Evolutionary conservation across 2,797 vertebrate species (phyloP).

Genomic region (Oreochromis mossambicus): DNA sequence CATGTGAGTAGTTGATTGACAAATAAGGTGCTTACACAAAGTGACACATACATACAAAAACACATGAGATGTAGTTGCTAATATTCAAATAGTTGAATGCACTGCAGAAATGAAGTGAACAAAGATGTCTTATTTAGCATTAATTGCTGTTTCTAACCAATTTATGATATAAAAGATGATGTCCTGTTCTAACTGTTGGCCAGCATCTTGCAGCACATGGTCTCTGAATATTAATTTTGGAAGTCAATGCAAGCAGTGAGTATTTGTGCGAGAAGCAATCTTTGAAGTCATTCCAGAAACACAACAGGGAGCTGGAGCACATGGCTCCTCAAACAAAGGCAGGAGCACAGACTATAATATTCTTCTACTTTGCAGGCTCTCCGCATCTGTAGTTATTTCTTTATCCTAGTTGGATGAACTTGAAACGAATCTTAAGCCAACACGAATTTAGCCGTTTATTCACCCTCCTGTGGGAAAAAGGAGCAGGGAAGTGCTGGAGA

Average conservation of each 20-base stretch:
- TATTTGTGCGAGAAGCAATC: constrained; percentile 51
- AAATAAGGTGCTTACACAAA: background rate
- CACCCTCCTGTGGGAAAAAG: constrained; percentile 9
- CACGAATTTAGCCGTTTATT: constrained; percentile 41
- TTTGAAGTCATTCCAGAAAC: constrained; percentile 66
- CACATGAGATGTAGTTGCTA: background rate
- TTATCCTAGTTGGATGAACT: constrained; percentile 54
- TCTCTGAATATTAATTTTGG: constrained; percentile 48
- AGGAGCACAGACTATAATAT: constrained; percentile 28
- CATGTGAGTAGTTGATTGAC: background rate
- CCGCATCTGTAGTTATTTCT: constrained; percentile 52
- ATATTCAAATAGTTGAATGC: background rate
- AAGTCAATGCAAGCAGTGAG: constrained; percentile 26
- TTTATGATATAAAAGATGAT: background rate
- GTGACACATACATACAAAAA: background rate
- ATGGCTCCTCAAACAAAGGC: constrained; percentile 52
- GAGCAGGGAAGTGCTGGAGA: constrained; percentile 1
- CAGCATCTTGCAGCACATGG: constrained; percentile 15
- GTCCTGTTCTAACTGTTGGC: constrained; percentile 11
- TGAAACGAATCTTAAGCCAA: constrained; percentile 59
- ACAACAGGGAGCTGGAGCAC: constrained; percentile 58
- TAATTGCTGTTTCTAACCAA: background rate
- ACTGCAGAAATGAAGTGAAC: background rate
- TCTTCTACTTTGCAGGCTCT: constrained; percentile 36
- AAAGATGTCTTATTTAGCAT: background rate